Percentiles rank a stretch among this genome's conserved stretches.
Evolutionary conservation across 2,888 invertebrate genomes (phyloP).

Genomic region (Yponomeuta sedellus): DNA sequence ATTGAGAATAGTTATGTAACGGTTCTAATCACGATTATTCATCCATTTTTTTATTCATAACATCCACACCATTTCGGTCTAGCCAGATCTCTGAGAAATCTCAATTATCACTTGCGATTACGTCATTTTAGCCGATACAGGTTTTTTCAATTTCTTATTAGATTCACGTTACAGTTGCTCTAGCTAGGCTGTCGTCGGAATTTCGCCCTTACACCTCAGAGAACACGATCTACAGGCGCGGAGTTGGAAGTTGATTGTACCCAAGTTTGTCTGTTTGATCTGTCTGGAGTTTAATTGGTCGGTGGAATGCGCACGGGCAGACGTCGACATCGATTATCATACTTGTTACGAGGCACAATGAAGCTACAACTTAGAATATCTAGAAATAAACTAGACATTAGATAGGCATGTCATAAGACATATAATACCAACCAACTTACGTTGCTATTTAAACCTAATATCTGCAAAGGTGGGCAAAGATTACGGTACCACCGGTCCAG

Average conservation of each 20-base stretch:
- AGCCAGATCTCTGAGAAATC: not conserved
- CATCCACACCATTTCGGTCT: not conserved
- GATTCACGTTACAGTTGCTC: not conserved
- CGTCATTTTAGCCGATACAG: not conserved
- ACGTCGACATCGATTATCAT: not conserved
- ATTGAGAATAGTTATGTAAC: too few species aligned
- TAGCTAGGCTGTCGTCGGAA: not conserved
- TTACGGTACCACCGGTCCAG: too few species aligned
- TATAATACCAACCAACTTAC: too few species aligned
- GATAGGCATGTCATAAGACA: too few species aligned
- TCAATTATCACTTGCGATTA: conserved; percentile 1
- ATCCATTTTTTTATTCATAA: not conserved
- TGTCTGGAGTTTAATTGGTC: not conserved
- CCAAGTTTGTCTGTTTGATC: not conserved
- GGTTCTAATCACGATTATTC: too few species aligned
- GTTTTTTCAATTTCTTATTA: not conserved
- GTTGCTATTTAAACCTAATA: too few species aligned
- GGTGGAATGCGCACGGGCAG: not conserved
- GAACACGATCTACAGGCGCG: not conserved
- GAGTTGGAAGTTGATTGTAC: not conserved
- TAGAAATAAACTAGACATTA: not conserved
- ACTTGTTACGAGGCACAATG: conserved; percentile 1
- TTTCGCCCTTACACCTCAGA: not conserved
- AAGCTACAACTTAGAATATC: not conserved
- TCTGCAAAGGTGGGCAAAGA: too few species aligned